These are phyloP conservation scores for Ellobium chinense DNA, from an alignment of 2,888 invertebrate genomes.

Conservation along the genomic window DNA sequence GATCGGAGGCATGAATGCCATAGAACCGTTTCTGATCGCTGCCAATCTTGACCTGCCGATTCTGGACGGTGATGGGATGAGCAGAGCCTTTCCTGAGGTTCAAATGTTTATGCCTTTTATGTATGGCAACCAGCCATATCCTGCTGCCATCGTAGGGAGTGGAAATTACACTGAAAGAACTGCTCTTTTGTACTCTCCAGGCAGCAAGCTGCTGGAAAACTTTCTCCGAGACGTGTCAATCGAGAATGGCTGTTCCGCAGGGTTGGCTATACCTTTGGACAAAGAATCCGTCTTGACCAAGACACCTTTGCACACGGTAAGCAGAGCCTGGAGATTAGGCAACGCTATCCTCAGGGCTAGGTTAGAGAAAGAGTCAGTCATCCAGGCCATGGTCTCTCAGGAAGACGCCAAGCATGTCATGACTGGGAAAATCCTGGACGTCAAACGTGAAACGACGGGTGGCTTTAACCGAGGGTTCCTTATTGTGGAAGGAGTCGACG, in stretches of 20 bases:
- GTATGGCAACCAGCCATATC: slow-evolving; percentile 62
- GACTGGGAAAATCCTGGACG: slow-evolving; percentile 69
- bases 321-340: slow-evolving; percentile 73
- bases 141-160: slow-evolving; percentile 62
- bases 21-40: slow-evolving; percentile 68
- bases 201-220: slow-evolving; percentile 69
- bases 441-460: slow-evolving; percentile 64
- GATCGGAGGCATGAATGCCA: slow-evolving; percentile 73
- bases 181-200: slow-evolving; percentile 60
- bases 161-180: slow-evolving; percentile 46
- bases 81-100: slow-evolving; percentile 74
- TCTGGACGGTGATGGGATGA: slow-evolving; percentile 75
- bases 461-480: slow-evolving; percentile 68
- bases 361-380: slow-evolving; percentile 57
- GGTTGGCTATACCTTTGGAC: slow-evolving; percentile 56
- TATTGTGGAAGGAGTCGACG: slow-evolving; percentile 54
- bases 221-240: slow-evolving; percentile 66
- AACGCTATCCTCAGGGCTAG: slow-evolving; percentile 66
- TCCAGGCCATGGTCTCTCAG: slow-evolving; percentile 61
- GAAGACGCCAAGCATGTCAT: slow-evolving; percentile 58
- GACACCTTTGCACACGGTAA: slow-evolving; percentile 52
- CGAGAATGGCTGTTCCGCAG: slow-evolving; percentile 69
- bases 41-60: slow-evolving; percentile 67
- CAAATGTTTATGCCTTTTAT: slow-evolving; percentile 66
- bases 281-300: slow-evolving; percentile 55